Conservation (phyloP, 2,797 vertebrate species). For the Sparus aurata region DNA sequence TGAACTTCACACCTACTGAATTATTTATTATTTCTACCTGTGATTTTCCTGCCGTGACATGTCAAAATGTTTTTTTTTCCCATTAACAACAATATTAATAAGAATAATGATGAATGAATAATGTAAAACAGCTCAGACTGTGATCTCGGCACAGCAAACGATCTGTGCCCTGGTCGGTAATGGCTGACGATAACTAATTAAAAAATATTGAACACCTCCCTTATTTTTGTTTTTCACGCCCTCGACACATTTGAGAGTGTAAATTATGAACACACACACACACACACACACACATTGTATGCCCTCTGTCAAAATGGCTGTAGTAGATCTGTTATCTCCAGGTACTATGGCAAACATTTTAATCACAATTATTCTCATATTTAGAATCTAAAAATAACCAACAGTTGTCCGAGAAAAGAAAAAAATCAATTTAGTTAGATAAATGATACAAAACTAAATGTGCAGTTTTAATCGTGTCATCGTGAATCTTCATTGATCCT, state of each 20-base stretch:
- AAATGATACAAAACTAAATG: not conserved
- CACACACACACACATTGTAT: not conserved
- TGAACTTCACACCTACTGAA: too few relatives aligned
- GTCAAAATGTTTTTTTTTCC: too few relatives aligned
- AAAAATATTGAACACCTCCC: not conserved
- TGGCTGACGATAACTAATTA: not conserved
- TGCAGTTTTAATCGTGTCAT: not conserved
- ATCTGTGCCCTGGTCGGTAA: not conserved
- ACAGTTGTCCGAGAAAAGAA: not conserved
- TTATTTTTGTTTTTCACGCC: conserved; percentile 7
- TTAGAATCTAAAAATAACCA: not conserved
- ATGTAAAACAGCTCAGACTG: too few relatives aligned
- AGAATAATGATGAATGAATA: too few relatives aligned
- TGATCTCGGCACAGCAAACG: too few relatives aligned
- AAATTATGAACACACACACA: conserved; percentile 4
- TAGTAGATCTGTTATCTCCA: not conserved
- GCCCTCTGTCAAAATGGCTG: not conserved
- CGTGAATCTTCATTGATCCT: not conserved
- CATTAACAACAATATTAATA: too few relatives aligned
- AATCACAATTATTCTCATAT: not conserved
- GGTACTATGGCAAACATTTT: not conserved
- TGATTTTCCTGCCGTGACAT: too few relatives aligned
- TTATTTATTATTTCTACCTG: too few relatives aligned
- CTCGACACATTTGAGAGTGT: conserved; percentile 5
- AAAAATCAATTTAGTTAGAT: not conserved